Conservation (phyloP, 2,888 invertebrate species). For the Branchinecta sandiegonensis region DNA sequence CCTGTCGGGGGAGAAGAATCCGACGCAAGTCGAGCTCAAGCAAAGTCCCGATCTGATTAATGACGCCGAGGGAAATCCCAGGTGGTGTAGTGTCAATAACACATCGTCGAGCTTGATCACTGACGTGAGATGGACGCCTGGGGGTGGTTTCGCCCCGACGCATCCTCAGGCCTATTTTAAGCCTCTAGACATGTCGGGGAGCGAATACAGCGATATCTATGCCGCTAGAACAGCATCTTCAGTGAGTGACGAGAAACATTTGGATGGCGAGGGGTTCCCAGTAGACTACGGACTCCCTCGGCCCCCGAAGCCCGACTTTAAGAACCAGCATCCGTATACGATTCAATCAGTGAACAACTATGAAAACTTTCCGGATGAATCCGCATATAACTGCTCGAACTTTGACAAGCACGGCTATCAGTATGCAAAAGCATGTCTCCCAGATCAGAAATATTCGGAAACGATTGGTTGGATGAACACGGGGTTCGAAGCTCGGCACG, state of each 20-base stretch:
- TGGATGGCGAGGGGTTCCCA: constrained; percentile 63
- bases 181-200: not conserved
- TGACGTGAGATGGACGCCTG: not conserved
- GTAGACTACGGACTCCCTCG: constrained; percentile 61
- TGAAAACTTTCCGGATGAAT: constrained; percentile 14
- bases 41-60: constrained; percentile 66
- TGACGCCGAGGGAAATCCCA: constrained; percentile 50
- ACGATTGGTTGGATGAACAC: not conserved
- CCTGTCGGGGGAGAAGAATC: not conserved
- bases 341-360: constrained; percentile 24
- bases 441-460: constrained; percentile 22
- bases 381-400: not conserved
- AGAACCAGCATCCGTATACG: constrained; percentile 27
- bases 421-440: constrained; percentile 16
- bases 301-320: constrained; percentile 39
- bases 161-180: constrained; percentile 4
- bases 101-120: constrained; percentile 20
- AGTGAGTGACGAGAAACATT: constrained; percentile 25
- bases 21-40: constrained; percentile 35
- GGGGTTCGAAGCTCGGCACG: constrained; percentile 13
- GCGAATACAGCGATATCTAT: not conserved
- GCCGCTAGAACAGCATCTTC: constrained; percentile 5
- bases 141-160: not conserved
- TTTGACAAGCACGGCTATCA: not conserved
- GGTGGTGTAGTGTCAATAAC: constrained; percentile 34